phyloP scores from a whole-genome alignment of 92 coral and sea anemone genomes.

The Hydrozoanthus gracilis region DNA sequence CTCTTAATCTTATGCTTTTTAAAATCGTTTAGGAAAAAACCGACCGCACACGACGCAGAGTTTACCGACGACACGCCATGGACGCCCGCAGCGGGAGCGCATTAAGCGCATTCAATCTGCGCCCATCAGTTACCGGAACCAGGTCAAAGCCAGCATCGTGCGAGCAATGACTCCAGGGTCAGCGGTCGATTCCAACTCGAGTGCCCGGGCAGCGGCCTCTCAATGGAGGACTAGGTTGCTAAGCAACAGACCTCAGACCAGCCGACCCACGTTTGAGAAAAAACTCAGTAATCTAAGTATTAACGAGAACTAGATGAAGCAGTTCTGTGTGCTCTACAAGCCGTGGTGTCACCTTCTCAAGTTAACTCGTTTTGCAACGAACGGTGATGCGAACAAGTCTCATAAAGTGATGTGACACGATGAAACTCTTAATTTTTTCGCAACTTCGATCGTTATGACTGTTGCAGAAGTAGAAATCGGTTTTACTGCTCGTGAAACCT shows the following conservation, averaged over 20 bases:
- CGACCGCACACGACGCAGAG: slow-evolving; percentile 95
- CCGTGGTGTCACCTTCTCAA: neutral
- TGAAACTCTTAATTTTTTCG: no score
- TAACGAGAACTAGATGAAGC: slow-evolving; percentile 8
- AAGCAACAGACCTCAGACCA: slow-evolving; percentile 23
- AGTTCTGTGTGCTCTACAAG: neutral
- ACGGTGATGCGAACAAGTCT: neutral
- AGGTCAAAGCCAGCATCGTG: slow-evolving; percentile 69
- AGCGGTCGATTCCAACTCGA: slow-evolving; percentile 1
- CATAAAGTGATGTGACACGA: neutral
- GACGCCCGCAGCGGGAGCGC: slow-evolving; percentile 52
- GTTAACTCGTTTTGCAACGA: no score
- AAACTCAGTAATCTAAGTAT: slow-evolving; percentile 53
- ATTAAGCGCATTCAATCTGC: slow-evolving; percentile 83
- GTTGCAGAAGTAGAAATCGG: no score
- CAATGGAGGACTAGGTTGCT: slow-evolving; percentile 65
- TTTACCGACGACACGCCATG: slow-evolving; percentile 66
- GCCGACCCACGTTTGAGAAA: slow-evolving; percentile 59
- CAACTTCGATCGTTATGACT: no score
- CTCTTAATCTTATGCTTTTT: neutral
- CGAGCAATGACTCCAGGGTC: slow-evolving; percentile 71
- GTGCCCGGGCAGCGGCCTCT: slow-evolving; percentile 67
- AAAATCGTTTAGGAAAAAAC: slow-evolving; percentile 64
- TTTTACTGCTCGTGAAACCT: no score
- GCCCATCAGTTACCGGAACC: slow-evolving; percentile 78